A percentile compares a stretch with the other conserved stretches of the same genome.
phyloP scores from a whole-genome alignment of 1,140 invertebrate genomes.

The Pseudachorutes palmiensis region DNA sequence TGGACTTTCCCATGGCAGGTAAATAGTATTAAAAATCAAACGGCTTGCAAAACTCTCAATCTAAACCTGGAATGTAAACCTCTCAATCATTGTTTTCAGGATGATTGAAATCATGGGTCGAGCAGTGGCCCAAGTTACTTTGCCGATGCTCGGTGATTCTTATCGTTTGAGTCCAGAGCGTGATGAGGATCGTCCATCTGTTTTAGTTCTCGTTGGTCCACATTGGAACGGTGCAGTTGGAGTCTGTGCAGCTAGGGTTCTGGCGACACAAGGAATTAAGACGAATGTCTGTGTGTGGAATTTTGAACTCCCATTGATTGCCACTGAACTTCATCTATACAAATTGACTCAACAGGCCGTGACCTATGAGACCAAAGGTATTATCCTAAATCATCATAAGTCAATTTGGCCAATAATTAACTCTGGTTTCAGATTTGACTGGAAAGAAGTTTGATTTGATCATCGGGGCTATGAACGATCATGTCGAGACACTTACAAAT shows the following conservation, averaged over 20 bases:
- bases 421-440: conserved; percentile 18
- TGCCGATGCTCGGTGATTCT: conserved; percentile 30
- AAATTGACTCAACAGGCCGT: conserved; percentile 19
- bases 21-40: background rate
- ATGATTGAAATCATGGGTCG: conserved; percentile 30
- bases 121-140: conserved; percentile 19
- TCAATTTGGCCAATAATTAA: background rate
- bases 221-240: conserved; percentile 31
- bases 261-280: conserved; percentile 26
- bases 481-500: background rate
- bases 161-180: conserved; percentile 35
- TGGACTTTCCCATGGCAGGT: conserved; percentile 22
- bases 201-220: conserved; percentile 23
- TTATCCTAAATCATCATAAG: conserved; percentile 11
- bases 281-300: conserved; percentile 18
- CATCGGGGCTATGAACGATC: conserved; percentile 22
- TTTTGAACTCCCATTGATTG: conserved; percentile 13
- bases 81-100: conserved; percentile 11
- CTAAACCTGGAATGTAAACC: background rate
- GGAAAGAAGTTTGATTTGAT: conserved; percentile 24
- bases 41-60: background rate
- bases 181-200: conserved; percentile 24
- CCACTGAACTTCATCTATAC: conserved; percentile 24
- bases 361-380: conserved; percentile 16
- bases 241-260: conserved; percentile 23